These are phyloP conservation scores for Diglossa cyanea DNA, from an alignment of 2,797 vertebrate species.

Conservation along the genomic window DNA sequence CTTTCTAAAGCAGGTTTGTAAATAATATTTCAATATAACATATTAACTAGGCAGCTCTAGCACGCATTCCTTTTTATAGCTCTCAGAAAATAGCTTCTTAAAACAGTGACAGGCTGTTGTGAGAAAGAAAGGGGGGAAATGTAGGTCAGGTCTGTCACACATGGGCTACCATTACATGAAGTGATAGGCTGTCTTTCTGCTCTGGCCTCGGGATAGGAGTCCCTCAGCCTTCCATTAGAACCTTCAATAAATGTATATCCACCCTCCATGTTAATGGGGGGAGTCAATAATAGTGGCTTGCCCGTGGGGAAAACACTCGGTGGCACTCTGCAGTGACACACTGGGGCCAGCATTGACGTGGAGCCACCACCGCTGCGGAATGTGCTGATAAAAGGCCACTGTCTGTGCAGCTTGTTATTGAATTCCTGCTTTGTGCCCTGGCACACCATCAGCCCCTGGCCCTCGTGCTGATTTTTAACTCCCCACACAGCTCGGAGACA, in stretches of 20 bases:
- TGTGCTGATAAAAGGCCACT: conserved; percentile 74
- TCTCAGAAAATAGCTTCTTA: conserved; percentile 78
- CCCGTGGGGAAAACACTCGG: conserved; percentile 79
- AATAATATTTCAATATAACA: conserved; percentile 53
- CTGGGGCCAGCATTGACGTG: conserved; percentile 70
- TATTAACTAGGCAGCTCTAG: conserved; percentile 63
- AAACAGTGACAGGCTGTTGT: conserved; percentile 79
- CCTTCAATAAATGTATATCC: conserved; percentile 84
- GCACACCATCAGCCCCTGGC: conserved; percentile 69
- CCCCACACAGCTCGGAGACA: conserved; percentile 42
- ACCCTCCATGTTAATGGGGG: conserved; percentile 82
- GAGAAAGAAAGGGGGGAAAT: conserved; percentile 82
- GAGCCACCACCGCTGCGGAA: conserved; percentile 66
- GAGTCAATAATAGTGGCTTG: conserved; percentile 84
- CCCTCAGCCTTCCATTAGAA: conserved; percentile 89
- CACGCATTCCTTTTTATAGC: conserved; percentile 69
- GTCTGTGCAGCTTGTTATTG: conserved; percentile 70
- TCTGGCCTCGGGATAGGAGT: conserved; percentile 87
- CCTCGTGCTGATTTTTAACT: conserved; percentile 58
- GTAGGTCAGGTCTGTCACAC: conserved; percentile 96
- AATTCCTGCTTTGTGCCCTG: conserved; percentile 61
- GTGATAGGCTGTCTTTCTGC: conserved; percentile 84
- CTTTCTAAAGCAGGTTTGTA: conserved; percentile 45
- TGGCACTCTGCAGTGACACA: conserved; percentile 62
- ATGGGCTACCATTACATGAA: conserved; percentile 84